Base-by-base conservation (phyloP, 2,113 vertebrate species). In the Heteronetta atricapilla region DNA sequence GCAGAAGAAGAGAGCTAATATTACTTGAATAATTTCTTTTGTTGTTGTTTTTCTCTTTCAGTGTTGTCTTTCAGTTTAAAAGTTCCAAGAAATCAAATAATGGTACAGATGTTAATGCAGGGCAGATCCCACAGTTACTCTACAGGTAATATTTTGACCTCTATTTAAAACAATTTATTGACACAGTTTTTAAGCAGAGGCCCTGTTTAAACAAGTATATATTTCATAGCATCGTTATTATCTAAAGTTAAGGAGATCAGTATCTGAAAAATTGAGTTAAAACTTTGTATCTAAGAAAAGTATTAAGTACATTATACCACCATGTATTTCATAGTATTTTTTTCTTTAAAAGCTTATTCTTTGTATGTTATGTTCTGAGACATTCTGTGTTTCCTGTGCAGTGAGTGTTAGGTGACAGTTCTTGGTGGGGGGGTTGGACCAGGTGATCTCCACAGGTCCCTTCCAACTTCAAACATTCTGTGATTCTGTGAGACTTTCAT, bases 51-150 rank as follows among this genome's bases (percentile, higher is more conserved):
- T 96, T 85, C 79, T 93, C 86, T 97, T 94, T 76, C 98, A 99
- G 99, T 60, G 99, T 99, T 94, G 98, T 99, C 52, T 99, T 99
- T 97, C 99, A 99, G 92, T 99, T 99, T 97, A 99, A 99, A 97
- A 99, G 99, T 97, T 99, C 99, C n/a, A 99, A 99, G 98, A 99
- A 99, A 96, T 99, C 99, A 90, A 99, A 99, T 96, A 99, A 99
- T 67, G 99, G 99, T 93, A 99, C 99, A 34, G 99, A 99, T 96
- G 99, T 99, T 53, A 99, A 99, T 88, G 99, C 99, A 36, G 99
- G 99, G 56, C 99, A 99, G 95, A 99, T 99, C 95, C 99, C 99
- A 8, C 99, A 99, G 68, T 97, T 99, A 31, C 96, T 99, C 3
- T 99, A 99, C 98, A 99, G 99, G 99, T 98, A 98, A 96, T 84